A percentile compares a stretch with the other conserved stretches of the same genome.
Evolutionary conservation across 2,797 vertebrate genomes (phyloP).

Genomic region (Antennarius maculatus): DNA sequence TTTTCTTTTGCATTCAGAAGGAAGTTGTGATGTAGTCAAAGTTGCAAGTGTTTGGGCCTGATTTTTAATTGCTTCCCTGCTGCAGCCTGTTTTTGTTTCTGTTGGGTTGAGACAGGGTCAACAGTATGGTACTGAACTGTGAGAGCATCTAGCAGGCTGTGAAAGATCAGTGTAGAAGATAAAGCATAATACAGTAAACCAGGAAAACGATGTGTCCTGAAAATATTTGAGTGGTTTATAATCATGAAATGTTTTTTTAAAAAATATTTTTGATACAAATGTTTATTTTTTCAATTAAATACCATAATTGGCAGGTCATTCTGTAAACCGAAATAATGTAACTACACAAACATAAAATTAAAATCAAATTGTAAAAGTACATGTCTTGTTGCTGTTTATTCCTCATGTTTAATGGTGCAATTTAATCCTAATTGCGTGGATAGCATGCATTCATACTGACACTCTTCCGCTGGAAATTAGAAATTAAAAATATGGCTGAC

Average conservation of each 20-base stretch:
- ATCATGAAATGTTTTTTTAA: no score
- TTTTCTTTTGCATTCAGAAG: no score
- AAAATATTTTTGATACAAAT: no score
- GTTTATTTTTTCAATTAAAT: no score
- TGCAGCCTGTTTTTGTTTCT: background rate
- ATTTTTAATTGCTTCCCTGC: no score
- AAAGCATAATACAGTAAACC: background rate
- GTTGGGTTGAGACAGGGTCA: background rate
- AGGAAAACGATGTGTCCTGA: no score
- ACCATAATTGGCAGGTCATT: no score
- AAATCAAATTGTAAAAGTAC: background rate
- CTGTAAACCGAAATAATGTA: background rate
- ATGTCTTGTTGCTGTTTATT: background rate
- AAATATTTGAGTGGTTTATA: no score
- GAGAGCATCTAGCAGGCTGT: background rate
- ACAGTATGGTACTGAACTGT: background rate
- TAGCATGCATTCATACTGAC: background rate
- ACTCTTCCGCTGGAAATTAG: slow-evolving; percentile 4
- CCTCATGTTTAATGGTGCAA: slow-evolving; percentile 18
- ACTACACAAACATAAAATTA: background rate
- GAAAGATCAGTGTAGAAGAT: background rate
- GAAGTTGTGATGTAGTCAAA: no score
- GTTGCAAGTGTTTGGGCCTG: no score
- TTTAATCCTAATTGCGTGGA: slow-evolving; percentile 25
- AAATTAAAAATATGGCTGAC: slow-evolving; percentile 26